phyloP scores from a whole-genome alignment of 2,113 vertebrate genomes.

The Leptobrachium leishanense region DNA sequence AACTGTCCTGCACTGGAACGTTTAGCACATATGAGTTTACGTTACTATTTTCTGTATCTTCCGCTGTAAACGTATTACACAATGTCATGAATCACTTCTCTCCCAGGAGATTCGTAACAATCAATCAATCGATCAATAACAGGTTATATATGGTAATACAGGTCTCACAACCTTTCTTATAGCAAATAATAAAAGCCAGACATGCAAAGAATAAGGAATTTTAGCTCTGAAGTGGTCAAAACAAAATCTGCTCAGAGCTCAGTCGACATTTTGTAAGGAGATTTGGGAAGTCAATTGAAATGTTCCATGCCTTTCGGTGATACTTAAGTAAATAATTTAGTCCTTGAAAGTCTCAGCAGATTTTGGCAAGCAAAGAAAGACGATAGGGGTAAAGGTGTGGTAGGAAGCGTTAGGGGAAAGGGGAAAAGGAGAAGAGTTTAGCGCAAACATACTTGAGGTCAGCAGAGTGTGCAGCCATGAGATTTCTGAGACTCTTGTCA shows the following conservation, averaged over 20 bases:
- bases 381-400: not conserved
- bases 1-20: too few species aligned
- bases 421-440: conserved; percentile 63
- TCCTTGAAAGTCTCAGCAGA: conserved; percentile 29
- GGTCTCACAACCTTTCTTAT: not conserved
- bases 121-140: not conserved
- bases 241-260: conserved; percentile 42
- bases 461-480: conserved; percentile 99
- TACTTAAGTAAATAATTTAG: not conserved
- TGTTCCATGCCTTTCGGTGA: not conserved
- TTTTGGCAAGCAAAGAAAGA: conserved; percentile 27
- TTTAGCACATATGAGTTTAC: too few species aligned
- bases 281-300: not conserved
- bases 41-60: too few species aligned
- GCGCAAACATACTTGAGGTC: conserved; percentile 99
- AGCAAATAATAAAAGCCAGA: conserved; percentile 4
- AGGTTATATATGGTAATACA: not conserved
- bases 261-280: not conserved
- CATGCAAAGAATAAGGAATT: conserved; percentile 4
- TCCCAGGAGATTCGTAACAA: too few species aligned
- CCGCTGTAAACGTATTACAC: too few species aligned
- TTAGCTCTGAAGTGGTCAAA: conserved; percentile 6
- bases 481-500: conserved; percentile 99
- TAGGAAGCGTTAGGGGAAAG: not conserved
- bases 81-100: too few species aligned